Evolutionary conservation across 2,888 invertebrate genomes (phyloP).

Genomic region (Allacma fusca): DNA sequence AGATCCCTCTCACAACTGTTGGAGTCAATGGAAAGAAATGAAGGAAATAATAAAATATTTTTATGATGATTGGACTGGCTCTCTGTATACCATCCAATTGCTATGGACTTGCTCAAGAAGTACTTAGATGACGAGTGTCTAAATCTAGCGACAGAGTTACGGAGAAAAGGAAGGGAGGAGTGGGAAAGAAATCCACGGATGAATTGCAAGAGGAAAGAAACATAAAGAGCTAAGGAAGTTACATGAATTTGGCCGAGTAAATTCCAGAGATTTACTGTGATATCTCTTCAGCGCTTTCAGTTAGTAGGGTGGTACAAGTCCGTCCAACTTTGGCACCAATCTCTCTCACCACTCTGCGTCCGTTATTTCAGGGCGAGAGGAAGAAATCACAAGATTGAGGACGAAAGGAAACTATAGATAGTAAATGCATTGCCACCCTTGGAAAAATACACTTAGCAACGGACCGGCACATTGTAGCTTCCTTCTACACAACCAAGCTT

Average conservation of each 20-base stretch:
- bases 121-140: neutral
- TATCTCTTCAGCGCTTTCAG: constrained; percentile 10
- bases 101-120: neutral
- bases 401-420: no score
- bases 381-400: neutral
- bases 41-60: constrained; percentile 34
- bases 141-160: neutral
- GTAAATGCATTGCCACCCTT: no score
- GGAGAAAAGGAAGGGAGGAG: constrained; percentile 20
- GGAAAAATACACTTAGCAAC: no score
- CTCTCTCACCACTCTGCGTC: neutral
- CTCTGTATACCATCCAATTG: neutral
- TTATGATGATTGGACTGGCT: constrained; percentile 30
- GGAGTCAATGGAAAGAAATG: constrained; percentile 25
- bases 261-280: constrained; percentile 23
- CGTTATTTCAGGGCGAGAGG: neutral
- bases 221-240: constrained; percentile 19
- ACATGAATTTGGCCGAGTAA: constrained; percentile 15
- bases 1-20: constrained; percentile 7
- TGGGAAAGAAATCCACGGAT: constrained; percentile 8
- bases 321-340: constrained; percentile 36
- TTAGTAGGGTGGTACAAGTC: neutral
- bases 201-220: neutral
- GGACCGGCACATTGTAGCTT: no score
- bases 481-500: no score